Evolutionary conservation across 2,888 invertebrate genomes (phyloP).

Genomic region (Cephus runcator): DNA sequence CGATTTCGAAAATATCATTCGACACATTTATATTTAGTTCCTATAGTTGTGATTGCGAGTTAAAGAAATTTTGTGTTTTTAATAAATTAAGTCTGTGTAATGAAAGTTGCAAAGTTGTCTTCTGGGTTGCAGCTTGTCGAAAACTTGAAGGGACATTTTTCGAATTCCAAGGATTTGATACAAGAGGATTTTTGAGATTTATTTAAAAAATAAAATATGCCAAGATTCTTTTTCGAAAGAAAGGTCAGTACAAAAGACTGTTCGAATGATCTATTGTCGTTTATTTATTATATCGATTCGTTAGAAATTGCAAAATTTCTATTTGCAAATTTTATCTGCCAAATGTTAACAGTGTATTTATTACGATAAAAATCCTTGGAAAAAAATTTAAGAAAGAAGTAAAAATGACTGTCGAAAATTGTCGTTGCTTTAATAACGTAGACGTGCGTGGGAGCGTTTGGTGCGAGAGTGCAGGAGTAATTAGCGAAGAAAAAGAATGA

Average conservation of each 20-base stretch:
- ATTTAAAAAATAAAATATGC: no score
- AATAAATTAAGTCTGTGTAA: background rate
- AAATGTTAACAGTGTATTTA: background rate
- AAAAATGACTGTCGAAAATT: background rate
- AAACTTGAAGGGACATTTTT: background rate
- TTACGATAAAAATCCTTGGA: background rate
- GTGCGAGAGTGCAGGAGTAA: background rate
- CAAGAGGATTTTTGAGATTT: background rate
- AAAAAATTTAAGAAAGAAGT: background rate
- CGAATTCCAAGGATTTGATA: background rate
- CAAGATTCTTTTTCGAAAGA: background rate
- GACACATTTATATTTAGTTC: background rate
- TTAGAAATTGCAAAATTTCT: background rate
- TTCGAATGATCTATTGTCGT: background rate
- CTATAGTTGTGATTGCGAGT: background rate
- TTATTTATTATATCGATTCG: background rate
- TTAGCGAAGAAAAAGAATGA: background rate
- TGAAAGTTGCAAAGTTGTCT: background rate
- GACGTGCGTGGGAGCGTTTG: background rate
- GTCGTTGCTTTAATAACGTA: background rate
- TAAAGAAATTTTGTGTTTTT: background rate
- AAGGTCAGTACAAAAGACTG: background rate
- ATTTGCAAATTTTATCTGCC: background rate
- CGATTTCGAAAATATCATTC: background rate
- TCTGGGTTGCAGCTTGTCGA: background rate